phyloP scores from a whole-genome alignment of 2,888 invertebrate genomes.

The Microctonus aethiopoides region DNA sequence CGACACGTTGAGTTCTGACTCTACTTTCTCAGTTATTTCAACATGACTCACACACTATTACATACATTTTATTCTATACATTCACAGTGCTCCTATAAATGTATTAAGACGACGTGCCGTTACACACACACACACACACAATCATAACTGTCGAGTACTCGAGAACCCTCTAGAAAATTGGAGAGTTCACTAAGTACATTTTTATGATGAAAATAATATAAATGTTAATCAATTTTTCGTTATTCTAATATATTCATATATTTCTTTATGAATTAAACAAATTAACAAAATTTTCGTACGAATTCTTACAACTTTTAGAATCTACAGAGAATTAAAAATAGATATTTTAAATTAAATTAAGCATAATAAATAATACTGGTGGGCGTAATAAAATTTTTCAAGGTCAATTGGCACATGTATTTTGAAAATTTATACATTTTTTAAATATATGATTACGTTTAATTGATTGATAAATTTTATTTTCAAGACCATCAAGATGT shows the following conservation, averaged over 20 bases:
- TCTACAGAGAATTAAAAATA: background rate
- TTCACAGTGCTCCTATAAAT: background rate
- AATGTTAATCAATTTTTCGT: background rate
- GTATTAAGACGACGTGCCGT: no score
- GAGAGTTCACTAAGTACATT: background rate
- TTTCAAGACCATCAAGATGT: background rate
- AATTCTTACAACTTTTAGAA: background rate
- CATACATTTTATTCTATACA: background rate
- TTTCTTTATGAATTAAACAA: no score
- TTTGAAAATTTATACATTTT: background rate
- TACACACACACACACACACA: background rate
- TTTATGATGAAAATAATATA: background rate
- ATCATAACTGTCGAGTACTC: background rate
- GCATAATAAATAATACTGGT: background rate
- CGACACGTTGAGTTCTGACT: slow-evolving; percentile 23
- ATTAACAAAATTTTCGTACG: no score
- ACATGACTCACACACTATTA: slow-evolving; percentile 17
- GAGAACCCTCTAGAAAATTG: background rate
- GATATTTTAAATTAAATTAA: background rate
- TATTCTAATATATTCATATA: no score
- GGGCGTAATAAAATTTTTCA: background rate
- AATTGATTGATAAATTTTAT: slow-evolving; percentile 5
- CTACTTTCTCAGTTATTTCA: slow-evolving; percentile 31
- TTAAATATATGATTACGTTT: background rate
- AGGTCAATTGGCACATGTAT: background rate